Conservation (phyloP, 2,888 invertebrate genomes). For the Coremacera marginata region DNA sequence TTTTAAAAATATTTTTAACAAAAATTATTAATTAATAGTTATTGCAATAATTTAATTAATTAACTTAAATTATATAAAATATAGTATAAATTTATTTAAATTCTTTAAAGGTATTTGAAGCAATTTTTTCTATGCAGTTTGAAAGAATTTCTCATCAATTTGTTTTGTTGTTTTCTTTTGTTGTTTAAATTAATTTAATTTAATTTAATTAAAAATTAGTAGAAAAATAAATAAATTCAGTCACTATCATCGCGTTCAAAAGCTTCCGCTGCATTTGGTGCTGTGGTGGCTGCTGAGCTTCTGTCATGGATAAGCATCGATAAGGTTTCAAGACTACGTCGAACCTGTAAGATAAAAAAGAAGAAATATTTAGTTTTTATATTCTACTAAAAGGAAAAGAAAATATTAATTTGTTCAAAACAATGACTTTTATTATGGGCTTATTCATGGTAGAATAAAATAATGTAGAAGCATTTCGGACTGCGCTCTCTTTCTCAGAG, state of each 20-base stretch:
- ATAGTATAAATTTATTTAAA: not conserved
- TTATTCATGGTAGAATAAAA: too few species aligned
- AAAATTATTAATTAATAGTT: too few species aligned
- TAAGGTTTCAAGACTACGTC: conserved; percentile 83
- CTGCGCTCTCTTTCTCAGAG: too few species aligned
- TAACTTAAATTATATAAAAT: too few species aligned
- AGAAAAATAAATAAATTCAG: conserved; percentile 54
- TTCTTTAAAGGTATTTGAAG: not conserved
- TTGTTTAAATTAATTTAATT: conserved; percentile 10
- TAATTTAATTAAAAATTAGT: not conserved
- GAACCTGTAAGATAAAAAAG: conserved; percentile 73
- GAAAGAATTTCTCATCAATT: not conserved
- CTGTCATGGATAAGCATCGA: conserved; percentile 76
- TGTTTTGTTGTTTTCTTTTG: not conserved
- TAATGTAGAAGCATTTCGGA: too few species aligned
- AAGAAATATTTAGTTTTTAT: not conserved
- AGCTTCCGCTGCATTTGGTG: conserved; percentile 36
- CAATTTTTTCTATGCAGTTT: conserved; percentile 1
- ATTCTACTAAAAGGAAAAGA: not conserved
- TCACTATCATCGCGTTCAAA: conserved; percentile 58
- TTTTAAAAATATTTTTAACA: too few species aligned
- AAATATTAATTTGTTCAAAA: not conserved
- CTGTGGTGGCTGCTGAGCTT: conserved; percentile 51
- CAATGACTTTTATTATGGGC: not conserved
- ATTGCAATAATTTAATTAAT: too few species aligned